These are phyloP conservation scores for Hoplias malabaricus DNA, from an alignment of 2,113 vertebrate species.

Conservation along the genomic window DNA sequence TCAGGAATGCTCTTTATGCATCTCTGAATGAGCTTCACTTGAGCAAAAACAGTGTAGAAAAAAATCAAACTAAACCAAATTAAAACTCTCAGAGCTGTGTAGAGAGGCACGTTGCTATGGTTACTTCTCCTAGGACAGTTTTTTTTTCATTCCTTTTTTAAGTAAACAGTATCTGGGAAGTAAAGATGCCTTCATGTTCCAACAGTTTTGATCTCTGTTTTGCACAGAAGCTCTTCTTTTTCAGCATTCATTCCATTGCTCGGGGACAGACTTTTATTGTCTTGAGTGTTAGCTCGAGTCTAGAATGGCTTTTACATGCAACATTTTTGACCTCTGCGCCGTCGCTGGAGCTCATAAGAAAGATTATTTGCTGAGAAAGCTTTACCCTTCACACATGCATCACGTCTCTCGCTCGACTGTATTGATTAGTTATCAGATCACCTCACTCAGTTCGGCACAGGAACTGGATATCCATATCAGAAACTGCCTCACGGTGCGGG, in stretches of 20 bases:
- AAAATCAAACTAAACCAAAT: constrained; percentile 30
- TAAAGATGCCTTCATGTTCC: constrained; percentile 27
- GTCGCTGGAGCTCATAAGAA: neutral
- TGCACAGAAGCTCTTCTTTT: neutral
- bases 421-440: constrained; percentile 31
- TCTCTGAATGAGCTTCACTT: constrained; percentile 10
- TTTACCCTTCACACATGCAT: constrained; percentile 19
- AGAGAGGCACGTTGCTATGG: constrained; percentile 43
- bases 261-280: neutral
- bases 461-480: constrained; percentile 22
- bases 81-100: constrained; percentile 31
- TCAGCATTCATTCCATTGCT: neutral
- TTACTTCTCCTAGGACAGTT: constrained; percentile 29
- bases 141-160: constrained; percentile 5
- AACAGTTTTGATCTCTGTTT: constrained; percentile 14
- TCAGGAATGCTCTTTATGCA: constrained; percentile 42
- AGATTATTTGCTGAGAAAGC: neutral
- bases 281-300: neutral
- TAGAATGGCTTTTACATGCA: neutral
- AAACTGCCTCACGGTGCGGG: neutral
- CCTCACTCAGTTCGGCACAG: constrained; percentile 26
- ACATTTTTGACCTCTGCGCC: neutral
- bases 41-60: constrained; percentile 21
- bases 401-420: neutral
- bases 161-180: constrained; percentile 25